Conservation (phyloP, 2,888 invertebrate genomes). For the Coronaproctus castanopsis region DNA sequence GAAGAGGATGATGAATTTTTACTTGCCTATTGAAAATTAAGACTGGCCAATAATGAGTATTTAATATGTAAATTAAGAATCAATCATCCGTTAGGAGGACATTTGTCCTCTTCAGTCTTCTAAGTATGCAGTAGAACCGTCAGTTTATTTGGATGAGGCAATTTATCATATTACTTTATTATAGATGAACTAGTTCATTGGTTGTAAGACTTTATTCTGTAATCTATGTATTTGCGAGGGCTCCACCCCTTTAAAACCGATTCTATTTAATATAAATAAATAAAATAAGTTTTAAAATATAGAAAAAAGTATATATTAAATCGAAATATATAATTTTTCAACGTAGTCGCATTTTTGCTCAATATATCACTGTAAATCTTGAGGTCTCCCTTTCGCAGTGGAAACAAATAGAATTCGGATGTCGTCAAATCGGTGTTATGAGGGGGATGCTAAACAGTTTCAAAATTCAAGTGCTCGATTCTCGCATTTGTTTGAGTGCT, state of each 20-base stretch:
- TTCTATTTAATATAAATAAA: not conserved
- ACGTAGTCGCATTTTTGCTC: not conserved
- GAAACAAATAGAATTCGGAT: not conserved
- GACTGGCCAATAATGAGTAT: no score
- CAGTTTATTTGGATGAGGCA: no score
- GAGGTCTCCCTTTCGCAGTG: not conserved
- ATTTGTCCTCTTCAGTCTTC: no score
- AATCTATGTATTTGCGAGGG: no score
- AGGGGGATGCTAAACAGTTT: not conserved
- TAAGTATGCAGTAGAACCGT: no score
- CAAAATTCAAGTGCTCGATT: constrained; percentile 1
- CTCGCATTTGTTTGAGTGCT: constrained; percentile 10
- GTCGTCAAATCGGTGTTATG: not conserved
- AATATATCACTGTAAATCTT: not conserved
- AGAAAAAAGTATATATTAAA: not conserved
- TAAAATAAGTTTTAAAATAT: not conserved
- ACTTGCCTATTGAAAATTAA: no score
- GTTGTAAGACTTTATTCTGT: no score
- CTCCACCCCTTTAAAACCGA: not conserved
- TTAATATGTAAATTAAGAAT: no score
- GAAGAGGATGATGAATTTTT: no score
- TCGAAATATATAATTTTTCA: not conserved
- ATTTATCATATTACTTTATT: no score
- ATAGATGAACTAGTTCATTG: no score
- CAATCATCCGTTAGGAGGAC: no score